Evolutionary conservation across 2,888 invertebrate genomes (phyloP), one percentile per base, ranked within the genome.

Genomic region (Campoletis raptor): DNA sequence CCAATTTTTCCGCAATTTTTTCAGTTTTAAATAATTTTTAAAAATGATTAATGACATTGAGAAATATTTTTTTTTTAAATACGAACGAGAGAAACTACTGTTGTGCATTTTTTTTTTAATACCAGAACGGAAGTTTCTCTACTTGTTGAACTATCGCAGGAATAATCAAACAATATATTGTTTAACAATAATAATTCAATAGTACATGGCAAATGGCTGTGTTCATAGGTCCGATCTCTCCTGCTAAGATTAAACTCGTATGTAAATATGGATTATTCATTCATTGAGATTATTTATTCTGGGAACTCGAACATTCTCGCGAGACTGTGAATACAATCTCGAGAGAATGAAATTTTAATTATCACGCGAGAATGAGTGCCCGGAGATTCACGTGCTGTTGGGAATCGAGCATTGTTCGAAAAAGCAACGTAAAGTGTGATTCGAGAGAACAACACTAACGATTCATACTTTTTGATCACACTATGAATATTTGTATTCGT

Each of bases 271-370:
- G 61, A 42, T 76, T 72, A 54, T 70, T 83, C 86, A 80, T 83
- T 77, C 72, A 77, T 83, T 73, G 69, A 52, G 61, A 72, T 69
- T 84, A 72, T 78, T 42, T 40, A 48, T 78, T 57, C 83, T 83
- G 83, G 80, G 73, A 86, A 86, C 83, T 83, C 81, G 73, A 73
- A 83, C 74, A 73, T 61, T 67, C 80, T 69, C 48, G 73, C 66
- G 48, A 54, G 57, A 67, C 57, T 77, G 48, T 37, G 57, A 64
- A 64, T 40, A 36, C 61, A 74, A 80, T 76, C 61, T 61, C 61
- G 52, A 70, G 12, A 54, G 78, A 85, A 73, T 79, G 52, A 81
- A 73, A 61, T 81, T 74, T 81, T 70, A 80, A 81, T 73, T 80
- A 83, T 70, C 83, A 37, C 57, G 64, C 81, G 83, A 78, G 81